Evolutionary conservation across 2,113 vertebrate genomes (phyloP).

Genomic region (Mystacornis crossleyi): DNA sequence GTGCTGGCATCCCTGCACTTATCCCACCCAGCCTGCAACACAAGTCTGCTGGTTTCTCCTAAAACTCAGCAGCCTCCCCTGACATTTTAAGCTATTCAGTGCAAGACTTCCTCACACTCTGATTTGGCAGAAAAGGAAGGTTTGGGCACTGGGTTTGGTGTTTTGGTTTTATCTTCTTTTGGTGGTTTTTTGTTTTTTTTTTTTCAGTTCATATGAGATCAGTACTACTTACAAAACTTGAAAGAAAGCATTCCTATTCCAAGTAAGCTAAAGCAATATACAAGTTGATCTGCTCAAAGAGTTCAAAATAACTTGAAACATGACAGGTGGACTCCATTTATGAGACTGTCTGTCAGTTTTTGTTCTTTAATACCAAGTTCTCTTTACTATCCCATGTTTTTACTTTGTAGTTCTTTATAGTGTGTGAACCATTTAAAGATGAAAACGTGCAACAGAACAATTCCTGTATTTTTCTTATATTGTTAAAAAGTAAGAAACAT

Average conservation of each 20-base stretch:
- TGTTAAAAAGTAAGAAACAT: background rate
- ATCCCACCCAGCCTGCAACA: fast-evolving
- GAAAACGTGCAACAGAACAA: background rate
- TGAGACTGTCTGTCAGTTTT: background rate
- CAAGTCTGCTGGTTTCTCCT: background rate
- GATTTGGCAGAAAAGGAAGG: background rate
- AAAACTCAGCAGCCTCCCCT: background rate
- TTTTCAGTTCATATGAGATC: background rate
- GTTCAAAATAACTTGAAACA: background rate
- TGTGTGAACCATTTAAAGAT: fast-evolving
- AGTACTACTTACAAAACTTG: background rate
- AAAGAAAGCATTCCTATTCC: background rate
- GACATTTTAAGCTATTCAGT: background rate
- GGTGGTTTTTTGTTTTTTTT: background rate
- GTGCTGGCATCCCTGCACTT: background rate
- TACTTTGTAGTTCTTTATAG: background rate
- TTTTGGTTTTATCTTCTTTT: background rate
- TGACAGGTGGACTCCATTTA: background rate
- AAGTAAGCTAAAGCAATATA: background rate
- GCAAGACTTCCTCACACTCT: background rate
- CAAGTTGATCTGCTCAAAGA: background rate
- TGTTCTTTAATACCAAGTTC: background rate
- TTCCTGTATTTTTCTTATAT: background rate
- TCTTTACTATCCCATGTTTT: background rate
- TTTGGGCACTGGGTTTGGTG: too few species aligned